Conservation (phyloP, 2,113 vertebrate species). For the Macrotus californicus region DNA sequence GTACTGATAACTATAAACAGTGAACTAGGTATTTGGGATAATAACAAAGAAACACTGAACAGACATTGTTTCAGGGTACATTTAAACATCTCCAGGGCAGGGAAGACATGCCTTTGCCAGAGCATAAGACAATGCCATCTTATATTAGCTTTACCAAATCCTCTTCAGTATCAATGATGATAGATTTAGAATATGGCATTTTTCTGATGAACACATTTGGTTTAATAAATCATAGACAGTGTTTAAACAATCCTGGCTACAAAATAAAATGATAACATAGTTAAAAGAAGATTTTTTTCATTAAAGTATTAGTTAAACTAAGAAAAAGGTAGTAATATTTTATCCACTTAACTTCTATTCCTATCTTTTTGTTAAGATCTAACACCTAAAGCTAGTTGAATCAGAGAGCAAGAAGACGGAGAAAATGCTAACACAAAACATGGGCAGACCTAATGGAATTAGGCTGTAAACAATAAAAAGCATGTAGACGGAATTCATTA, state of each 20-base stretch:
- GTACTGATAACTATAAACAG: neutral
- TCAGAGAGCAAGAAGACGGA: neutral
- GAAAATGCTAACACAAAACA: neutral
- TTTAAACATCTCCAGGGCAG: neutral
- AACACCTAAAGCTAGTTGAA: neutral
- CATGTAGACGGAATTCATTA: neutral
- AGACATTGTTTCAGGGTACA: neutral
- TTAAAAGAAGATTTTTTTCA: neutral
- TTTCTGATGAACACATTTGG: neutral
- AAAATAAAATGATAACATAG: neutral
- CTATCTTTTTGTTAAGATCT: neutral
- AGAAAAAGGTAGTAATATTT: neutral
- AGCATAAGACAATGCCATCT: neutral
- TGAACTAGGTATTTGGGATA: neutral
- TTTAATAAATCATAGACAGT: neutral
- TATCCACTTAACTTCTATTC: neutral
- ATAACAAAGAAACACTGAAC: neutral
- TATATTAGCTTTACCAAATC: neutral
- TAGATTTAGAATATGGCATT: neutral
- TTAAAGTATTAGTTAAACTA: neutral
- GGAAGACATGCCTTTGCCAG: neutral
- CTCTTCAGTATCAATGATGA: neutral
- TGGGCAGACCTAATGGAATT: neutral
- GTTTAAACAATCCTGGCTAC: neutral
- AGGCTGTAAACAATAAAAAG: neutral